Evolutionary conservation across 64 coral and sea anemone species (phyloP).

Genomic region (Pocillopora damicornis): DNA sequence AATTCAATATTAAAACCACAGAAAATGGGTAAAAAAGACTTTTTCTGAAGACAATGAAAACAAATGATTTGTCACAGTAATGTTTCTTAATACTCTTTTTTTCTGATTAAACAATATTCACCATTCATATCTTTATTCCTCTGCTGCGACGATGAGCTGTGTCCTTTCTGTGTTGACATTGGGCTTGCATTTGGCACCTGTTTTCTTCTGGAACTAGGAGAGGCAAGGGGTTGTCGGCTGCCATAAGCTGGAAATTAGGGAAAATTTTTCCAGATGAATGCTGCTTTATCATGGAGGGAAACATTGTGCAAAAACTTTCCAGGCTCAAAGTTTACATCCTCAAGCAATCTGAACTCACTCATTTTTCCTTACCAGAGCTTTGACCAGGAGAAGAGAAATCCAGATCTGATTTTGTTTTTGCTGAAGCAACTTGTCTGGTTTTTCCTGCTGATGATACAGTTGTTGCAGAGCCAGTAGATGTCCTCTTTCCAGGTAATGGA

Average conservation of each 20-base stretch:
- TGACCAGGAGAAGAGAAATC: constrained; percentile 18
- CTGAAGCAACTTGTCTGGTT: constrained; percentile 35
- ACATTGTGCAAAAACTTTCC: too few species aligned
- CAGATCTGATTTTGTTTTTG: constrained; percentile 6
- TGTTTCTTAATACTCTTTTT: background rate
- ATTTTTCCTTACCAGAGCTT: constrained; percentile 32
- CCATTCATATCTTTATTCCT: constrained; percentile 5
- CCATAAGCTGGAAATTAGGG: background rate
- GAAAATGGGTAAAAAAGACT: too few species aligned
- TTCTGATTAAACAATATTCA: background rate
- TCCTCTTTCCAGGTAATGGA: constrained; percentile 63
- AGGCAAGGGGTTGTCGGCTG: constrained; percentile 19
- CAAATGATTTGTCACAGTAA: too few species aligned
- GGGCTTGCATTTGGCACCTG: background rate
- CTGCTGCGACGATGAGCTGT: background rate
- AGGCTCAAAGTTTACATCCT: too few species aligned
- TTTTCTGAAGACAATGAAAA: too few species aligned
- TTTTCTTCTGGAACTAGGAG: constrained; percentile 17
- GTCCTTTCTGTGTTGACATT: background rate
- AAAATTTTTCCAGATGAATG: background rate
- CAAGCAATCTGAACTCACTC: too few species aligned
- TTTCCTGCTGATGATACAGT: constrained; percentile 21
- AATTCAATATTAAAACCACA: too few species aligned
- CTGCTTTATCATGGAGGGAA: too few species aligned
- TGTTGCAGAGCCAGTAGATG: constrained; percentile 29